Percentiles rank a stretch among this genome's conserved stretches.
These are phyloP conservation scores for Zaprionus nigranus DNA, from an alignment of 1,140 invertebrate species.

Conservation along the genomic window DNA sequence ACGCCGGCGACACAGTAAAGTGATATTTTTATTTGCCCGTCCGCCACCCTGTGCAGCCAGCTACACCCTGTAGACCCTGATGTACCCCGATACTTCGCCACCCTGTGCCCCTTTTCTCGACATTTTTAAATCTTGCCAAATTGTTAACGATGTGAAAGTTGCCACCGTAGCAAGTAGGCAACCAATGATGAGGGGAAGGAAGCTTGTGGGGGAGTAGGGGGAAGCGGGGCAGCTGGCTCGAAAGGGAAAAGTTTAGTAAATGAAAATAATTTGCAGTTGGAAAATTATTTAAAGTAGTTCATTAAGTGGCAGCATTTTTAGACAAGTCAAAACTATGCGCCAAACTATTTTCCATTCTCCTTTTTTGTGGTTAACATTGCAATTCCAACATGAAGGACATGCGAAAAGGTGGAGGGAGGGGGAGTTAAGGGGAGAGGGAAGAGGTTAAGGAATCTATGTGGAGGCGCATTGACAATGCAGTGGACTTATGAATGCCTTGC, in stretches of 20 bases:
- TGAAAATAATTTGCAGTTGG: conserved; percentile 78
- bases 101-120: conserved; percentile 36
- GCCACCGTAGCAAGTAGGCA: conserved; percentile 54
- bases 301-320: conserved; percentile 70
- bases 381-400: conserved; percentile 7
- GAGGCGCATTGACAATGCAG: not conserved
- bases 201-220: not conserved
- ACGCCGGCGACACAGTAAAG: conserved; percentile 75
- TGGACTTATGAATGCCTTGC: not conserved
- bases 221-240: conserved; percentile 19
- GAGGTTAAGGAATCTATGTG: no score
- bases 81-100: not conserved
- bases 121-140: conserved; percentile 82
- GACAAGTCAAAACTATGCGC: conserved; percentile 52
- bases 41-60: not conserved
- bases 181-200: not conserved
- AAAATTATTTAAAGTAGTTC: conserved; percentile 82
- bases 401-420: not conserved
- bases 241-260: conserved; percentile 75
- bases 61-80: not conserved
- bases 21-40: conserved; percentile 74
- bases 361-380: conserved; percentile 32
- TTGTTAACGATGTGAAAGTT: conserved; percentile 81
- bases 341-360: conserved; percentile 39
- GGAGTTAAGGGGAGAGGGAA: not conserved